Evolutionary conservation across 2,888 invertebrate species (phyloP).

Genomic region (Malthinus seriepunctatus): DNA sequence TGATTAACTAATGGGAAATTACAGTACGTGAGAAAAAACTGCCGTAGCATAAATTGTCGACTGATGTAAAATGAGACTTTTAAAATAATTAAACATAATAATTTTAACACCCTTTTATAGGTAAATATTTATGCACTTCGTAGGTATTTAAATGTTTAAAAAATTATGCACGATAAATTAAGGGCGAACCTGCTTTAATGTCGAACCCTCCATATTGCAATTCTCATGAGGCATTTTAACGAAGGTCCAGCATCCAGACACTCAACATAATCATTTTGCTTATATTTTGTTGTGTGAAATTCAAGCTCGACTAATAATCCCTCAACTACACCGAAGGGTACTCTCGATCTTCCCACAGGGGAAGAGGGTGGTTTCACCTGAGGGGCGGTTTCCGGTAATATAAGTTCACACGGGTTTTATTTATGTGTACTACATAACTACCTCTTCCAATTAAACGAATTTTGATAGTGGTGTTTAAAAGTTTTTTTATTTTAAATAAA

Average conservation of each 20-base stretch:
- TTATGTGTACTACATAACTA: slow-evolving; percentile 1
- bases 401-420: slow-evolving; percentile 47
- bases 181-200: not conserved
- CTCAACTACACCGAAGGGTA: slow-evolving; percentile 46
- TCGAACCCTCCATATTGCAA: slow-evolving; percentile 14
- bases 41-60: no score
- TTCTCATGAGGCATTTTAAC: slow-evolving; percentile 30
- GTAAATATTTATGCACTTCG: slow-evolving; percentile 1
- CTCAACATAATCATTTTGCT: slow-evolving; percentile 37
- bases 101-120: no score
- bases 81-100: no score
- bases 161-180: slow-evolving; percentile 23
- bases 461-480: no score
- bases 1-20: no score
- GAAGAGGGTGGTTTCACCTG: slow-evolving; percentile 49
- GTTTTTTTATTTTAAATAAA: no score
- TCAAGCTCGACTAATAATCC: slow-evolving; percentile 51
- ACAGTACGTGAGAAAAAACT: no score
- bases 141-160: slow-evolving; percentile 2
- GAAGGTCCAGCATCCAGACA: slow-evolving; percentile 34
- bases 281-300: slow-evolving; percentile 46
- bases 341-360: slow-evolving; percentile 50
- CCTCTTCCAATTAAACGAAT: not conserved
- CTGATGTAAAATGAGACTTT: no score
- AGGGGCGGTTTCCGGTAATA: slow-evolving; percentile 53